Conservation (phyloP, 2,888 invertebrate genomes). For the Lithosia quadra region DNA sequence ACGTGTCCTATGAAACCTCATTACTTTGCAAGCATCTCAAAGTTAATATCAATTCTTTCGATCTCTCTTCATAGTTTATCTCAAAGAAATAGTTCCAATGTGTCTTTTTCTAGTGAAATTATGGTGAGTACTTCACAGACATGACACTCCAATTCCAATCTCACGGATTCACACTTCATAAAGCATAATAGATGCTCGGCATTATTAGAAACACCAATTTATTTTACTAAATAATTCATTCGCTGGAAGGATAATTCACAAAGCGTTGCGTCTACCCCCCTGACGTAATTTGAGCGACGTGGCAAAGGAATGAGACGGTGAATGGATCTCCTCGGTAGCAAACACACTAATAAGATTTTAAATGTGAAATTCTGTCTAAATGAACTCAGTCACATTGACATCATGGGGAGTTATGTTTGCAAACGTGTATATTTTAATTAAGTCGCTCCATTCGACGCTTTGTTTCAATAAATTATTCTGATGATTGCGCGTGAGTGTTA, state of each 20-base stretch:
- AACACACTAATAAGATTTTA: constrained; percentile 76
- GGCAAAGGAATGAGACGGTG: constrained; percentile 57
- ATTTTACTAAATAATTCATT: constrained; percentile 65
- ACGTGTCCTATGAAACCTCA: too few species aligned
- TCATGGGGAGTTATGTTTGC: constrained; percentile 54
- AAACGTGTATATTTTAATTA: constrained; percentile 49
- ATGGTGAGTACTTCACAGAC: constrained; percentile 23
- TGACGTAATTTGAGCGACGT: constrained; percentile 60
- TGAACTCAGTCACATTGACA: constrained; percentile 64
- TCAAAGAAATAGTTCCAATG: background rate
- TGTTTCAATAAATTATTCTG: constrained; percentile 38
- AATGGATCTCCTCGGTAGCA: constrained; percentile 50
- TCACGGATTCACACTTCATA: constrained; percentile 57
- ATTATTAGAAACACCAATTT: constrained; percentile 62
- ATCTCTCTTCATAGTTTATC: too few species aligned
- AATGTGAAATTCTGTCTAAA: constrained; percentile 75
- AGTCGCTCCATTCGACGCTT: constrained; percentile 44
- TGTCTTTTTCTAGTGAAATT: constrained; percentile 13
- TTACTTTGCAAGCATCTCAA: too few species aligned
- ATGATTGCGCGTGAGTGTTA: constrained; percentile 13
- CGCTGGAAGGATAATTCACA: constrained; percentile 64
- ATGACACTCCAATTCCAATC: constrained; percentile 45
- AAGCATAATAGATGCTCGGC: constrained; percentile 49
- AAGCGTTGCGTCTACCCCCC: constrained; percentile 56
- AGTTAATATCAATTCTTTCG: too few species aligned